phyloP scores from a whole-genome alignment of 2,888 invertebrate species.

The Phlogophora meticulosa region DNA sequence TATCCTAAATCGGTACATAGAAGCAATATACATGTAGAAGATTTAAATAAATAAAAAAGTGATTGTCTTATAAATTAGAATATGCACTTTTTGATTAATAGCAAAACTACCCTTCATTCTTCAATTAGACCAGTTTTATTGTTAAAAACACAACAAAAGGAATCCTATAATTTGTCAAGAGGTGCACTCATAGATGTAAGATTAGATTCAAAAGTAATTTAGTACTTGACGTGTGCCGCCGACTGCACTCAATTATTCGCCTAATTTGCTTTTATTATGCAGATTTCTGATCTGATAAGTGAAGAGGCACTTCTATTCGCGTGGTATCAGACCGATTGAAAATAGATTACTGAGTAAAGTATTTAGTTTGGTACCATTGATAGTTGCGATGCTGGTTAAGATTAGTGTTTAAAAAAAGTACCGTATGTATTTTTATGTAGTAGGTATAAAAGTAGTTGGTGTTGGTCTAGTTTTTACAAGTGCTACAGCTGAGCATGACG shows the following conservation, averaged over 20 bases:
- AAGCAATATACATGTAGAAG: too few relatives aligned
- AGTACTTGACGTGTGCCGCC: conserved; percentile 81
- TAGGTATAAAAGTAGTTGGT: neutral
- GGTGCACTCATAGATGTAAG: conserved; percentile 74
- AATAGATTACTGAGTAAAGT: conserved; percentile 45
- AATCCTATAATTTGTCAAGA: conserved; percentile 67
- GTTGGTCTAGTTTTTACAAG: neutral
- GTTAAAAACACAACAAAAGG: conserved; percentile 45
- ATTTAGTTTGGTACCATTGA: conserved; percentile 4
- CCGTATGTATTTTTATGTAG: too few relatives aligned
- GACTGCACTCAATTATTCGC: conserved; percentile 82
- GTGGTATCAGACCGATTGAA: conserved; percentile 41
- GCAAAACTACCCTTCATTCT: neutral
- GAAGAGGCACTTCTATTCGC: conserved; percentile 74
- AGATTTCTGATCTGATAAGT: conserved; percentile 81
- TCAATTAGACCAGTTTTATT: conserved; percentile 32
- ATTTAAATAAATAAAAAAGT: too few relatives aligned
- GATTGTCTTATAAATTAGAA: too few relatives aligned
- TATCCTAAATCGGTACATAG: too few relatives aligned
- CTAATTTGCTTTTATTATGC: conserved; percentile 83
- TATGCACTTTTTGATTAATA: neutral
- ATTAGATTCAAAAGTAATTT: conserved; percentile 82
- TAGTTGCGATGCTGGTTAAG: conserved; percentile 6
- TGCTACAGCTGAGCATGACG: too few relatives aligned
- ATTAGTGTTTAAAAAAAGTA: conserved; percentile 1